phyloP scores from a whole-genome alignment of 2,888 invertebrate genomes.

The Amphipyra tragopoginis region DNA sequence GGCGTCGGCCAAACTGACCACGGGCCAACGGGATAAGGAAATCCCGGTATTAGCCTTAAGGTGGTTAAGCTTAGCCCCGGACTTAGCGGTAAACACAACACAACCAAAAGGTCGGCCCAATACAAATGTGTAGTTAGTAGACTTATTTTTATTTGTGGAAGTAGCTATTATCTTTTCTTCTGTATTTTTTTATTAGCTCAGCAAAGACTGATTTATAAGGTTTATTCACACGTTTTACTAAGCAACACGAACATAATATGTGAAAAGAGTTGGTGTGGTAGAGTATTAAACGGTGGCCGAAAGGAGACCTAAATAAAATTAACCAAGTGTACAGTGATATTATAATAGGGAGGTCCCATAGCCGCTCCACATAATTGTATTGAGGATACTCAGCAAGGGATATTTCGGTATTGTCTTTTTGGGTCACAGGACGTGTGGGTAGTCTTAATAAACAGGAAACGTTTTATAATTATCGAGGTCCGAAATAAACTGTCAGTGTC shows the following conservation, averaged over 20 bases:
- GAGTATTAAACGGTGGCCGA: constrained; percentile 16
- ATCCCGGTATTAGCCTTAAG: constrained; percentile 79
- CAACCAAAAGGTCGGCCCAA: constrained; percentile 61
- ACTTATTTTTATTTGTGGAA: constrained; percentile 61
- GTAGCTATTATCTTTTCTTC: constrained; percentile 54
- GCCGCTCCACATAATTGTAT: constrained; percentile 48
- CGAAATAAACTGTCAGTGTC: constrained; percentile 6
- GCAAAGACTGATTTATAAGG: constrained; percentile 11
- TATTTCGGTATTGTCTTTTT: constrained; percentile 44
- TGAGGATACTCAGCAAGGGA: constrained; percentile 38
- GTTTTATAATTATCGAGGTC: constrained; percentile 46
- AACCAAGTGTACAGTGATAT: constrained; percentile 34
- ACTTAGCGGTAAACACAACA: constrained; percentile 72
- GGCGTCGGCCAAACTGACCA: constrained; percentile 72
- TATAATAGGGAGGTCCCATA: constrained; percentile 42
- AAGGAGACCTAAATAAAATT: constrained; percentile 29
- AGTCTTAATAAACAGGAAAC: constrained; percentile 37
- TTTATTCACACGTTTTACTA: constrained; percentile 14
- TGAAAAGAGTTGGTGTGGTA: constrained; percentile 18
- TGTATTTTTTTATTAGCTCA: constrained; percentile 35
- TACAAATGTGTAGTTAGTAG: constrained; percentile 54
- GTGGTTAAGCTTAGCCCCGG: constrained; percentile 70
- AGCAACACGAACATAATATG: background rate
- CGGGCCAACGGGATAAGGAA: constrained; percentile 74
- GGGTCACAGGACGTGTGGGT: constrained; percentile 34